These are phyloP conservation scores for Eristalis arbustorum DNA, from an alignment of 2,888 invertebrate species.

Conservation along the genomic window DNA sequence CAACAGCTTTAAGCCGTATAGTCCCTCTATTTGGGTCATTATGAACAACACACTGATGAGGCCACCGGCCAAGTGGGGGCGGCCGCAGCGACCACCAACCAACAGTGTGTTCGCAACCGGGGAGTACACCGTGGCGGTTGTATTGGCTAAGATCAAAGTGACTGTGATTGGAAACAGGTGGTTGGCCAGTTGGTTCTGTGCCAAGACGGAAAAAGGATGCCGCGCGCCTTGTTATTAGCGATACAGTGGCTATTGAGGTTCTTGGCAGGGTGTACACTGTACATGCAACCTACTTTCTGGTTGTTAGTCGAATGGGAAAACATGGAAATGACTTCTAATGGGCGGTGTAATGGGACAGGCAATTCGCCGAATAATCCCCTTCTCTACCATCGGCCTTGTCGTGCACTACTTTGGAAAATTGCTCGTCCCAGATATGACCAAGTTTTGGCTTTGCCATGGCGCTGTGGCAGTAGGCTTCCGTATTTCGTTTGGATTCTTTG, in stretches of 20 bases:
- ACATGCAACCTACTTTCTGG: constrained; percentile 36
- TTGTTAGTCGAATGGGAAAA: constrained; percentile 50
- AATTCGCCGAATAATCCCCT: constrained; percentile 27
- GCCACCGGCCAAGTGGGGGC: constrained; percentile 20
- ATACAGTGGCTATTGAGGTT: constrained; percentile 36
- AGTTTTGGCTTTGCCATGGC: not conserved
- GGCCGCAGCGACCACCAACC: not conserved
- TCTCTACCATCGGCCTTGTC: not conserved
- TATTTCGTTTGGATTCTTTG: not conserved
- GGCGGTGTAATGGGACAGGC: constrained; percentile 26
- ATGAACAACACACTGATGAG: constrained; percentile 66
- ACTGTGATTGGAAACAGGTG: constrained; percentile 59
- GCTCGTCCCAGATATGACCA: constrained; percentile 9
- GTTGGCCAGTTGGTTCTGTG: constrained; percentile 39
- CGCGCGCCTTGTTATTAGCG: constrained; percentile 29
- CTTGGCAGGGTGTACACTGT: constrained; percentile 35
- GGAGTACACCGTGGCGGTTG: constrained; percentile 12
- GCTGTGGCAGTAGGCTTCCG: not conserved
- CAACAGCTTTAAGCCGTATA: constrained; percentile 36
- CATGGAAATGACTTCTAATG: constrained; percentile 58
- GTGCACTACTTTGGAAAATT: constrained; percentile 15
- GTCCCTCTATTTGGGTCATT: constrained; percentile 59
- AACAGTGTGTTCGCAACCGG: constrained; percentile 21
- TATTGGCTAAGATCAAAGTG: constrained; percentile 66
- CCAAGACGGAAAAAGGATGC: constrained; percentile 17